A percentile compares a stretch with the other conserved stretches of the same genome.
phyloP scores from a whole-genome alignment of 37 sponge, comb jelly and placozoan genomes.

The Beroe forskalii region DNA sequence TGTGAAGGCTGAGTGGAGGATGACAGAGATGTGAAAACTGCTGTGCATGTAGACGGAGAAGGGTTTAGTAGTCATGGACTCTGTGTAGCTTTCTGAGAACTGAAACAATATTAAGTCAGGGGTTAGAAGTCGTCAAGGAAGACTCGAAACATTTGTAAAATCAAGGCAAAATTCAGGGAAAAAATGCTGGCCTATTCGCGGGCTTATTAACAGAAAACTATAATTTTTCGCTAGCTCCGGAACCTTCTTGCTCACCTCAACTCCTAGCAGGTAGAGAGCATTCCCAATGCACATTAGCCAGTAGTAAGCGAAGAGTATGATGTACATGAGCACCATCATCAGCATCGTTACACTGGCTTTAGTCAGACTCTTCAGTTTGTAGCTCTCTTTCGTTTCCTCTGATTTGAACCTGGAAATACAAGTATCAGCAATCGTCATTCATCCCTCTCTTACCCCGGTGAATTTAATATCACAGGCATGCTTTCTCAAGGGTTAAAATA shows the following conservation, averaged over 20 bases:
- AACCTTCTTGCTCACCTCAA: neutral
- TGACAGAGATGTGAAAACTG: slow-evolving; percentile 21
- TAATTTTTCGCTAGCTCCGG: no score
- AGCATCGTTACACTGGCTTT: slow-evolving; percentile 35
- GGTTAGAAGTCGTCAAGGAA: no score
- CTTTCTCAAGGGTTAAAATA: no score
- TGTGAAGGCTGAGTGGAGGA: slow-evolving; percentile 7
- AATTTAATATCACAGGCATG: no score
- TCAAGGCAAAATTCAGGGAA: no score
- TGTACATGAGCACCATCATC: slow-evolving; percentile 30
- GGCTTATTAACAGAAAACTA: no score
- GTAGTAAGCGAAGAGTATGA: neutral
- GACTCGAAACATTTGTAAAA: no score
- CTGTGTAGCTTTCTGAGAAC: neutral
- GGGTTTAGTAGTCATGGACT: neutral
- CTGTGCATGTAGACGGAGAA: neutral
- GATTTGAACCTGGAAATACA: neutral
- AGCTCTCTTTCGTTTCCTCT: neutral
- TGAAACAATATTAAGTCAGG: neutral
- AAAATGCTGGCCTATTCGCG: no score
- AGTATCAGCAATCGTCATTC: no score
- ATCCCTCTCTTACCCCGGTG: no score
- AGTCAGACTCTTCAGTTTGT: slow-evolving; percentile 24
- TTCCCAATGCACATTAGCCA: slow-evolving; percentile 4
- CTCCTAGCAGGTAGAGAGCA: slow-evolving; percentile 2